Percentiles rank a stretch among this genome's conserved stretches.
phyloP scores from a whole-genome alignment of 2,888 invertebrate genomes.

The Aelia acuminata region DNA sequence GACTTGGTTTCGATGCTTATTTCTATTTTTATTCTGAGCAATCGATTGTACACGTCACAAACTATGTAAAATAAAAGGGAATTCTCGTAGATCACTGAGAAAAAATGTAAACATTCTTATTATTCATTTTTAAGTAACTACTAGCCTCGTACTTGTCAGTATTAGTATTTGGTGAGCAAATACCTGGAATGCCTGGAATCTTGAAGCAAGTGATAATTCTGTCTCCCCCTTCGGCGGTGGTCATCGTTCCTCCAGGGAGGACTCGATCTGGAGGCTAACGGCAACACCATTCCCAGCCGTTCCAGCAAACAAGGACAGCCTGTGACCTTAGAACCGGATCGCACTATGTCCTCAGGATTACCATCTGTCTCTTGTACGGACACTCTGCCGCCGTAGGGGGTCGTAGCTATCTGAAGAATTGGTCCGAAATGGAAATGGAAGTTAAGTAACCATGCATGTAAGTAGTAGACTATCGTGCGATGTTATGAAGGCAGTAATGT shows the following conservation, averaged over 20 bases:
- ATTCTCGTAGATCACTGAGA: too few relatives aligned
- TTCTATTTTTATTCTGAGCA: too few relatives aligned
- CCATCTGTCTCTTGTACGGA: conserved; percentile 37
- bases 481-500: neutral
- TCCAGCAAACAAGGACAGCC: conserved; percentile 49
- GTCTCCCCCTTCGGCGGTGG: neutral
- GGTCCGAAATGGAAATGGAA: neutral
- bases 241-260: neutral
- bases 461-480: neutral
- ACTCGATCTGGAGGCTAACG: conserved; percentile 37
- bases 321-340: conserved; percentile 56
- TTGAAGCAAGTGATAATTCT: neutral
- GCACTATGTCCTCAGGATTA: conserved; percentile 9
- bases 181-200: neutral
- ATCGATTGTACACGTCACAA: too few relatives aligned
- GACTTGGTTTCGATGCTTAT: too few relatives aligned
- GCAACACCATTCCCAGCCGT: conserved; percentile 54
- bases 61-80: too few relatives aligned
- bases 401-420: neutral
- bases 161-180: neutral
- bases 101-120: too few relatives aligned
- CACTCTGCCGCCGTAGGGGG: neutral
- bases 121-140: too few relatives aligned
- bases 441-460: neutral
- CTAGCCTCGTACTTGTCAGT: neutral